Evolutionary conservation across 1,140 invertebrate genomes (phyloP).

Genomic region (Sycophila sp.): DNA sequence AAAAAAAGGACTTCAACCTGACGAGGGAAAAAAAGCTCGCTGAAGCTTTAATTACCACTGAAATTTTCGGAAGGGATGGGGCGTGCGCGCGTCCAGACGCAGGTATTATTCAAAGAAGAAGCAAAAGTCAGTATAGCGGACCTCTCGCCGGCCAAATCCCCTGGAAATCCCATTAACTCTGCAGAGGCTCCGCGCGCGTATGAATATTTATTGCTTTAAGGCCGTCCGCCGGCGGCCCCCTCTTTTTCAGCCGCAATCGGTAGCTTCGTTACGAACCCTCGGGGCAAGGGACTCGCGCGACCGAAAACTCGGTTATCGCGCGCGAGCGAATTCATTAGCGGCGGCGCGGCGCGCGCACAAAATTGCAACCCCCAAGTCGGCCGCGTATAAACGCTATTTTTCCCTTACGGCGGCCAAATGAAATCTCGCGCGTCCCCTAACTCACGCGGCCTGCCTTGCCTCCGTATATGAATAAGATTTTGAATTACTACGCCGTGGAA

Average conservation of each 20-base stretch:
- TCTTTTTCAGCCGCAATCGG: neutral
- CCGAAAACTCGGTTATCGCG: constrained; percentile 18
- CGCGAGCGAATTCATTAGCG: constrained; percentile 17
- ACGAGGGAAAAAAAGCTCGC: too few species aligned
- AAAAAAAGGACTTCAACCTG: too few species aligned
- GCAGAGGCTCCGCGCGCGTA: neutral
- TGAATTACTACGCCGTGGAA: too few species aligned
- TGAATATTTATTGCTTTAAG: constrained; percentile 31
- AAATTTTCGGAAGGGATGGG: too few species aligned
- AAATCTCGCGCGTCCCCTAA: constrained; percentile 1
- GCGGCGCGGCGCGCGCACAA: neutral
- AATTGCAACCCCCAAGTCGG: neutral
- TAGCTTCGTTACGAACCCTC: neutral
- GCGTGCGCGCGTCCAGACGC: neutral
- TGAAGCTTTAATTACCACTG: too few species aligned
- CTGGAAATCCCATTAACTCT: constrained; percentile 9
- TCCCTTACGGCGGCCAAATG: neutral
- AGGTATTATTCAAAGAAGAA: constrained; percentile 10
- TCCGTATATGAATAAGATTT: constrained; percentile 10
- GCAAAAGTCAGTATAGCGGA: neutral
- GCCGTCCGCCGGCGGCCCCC: neutral
- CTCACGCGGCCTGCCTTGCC: too few species aligned
- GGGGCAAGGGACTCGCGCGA: neutral
- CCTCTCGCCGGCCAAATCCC: neutral
- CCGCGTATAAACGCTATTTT: constrained; percentile 1